Percentiles rank a stretch among this genome's conserved stretches.
phyloP scores from a whole-genome alignment of 2,113 vertebrate species.

The Arothron firmamentum region DNA sequence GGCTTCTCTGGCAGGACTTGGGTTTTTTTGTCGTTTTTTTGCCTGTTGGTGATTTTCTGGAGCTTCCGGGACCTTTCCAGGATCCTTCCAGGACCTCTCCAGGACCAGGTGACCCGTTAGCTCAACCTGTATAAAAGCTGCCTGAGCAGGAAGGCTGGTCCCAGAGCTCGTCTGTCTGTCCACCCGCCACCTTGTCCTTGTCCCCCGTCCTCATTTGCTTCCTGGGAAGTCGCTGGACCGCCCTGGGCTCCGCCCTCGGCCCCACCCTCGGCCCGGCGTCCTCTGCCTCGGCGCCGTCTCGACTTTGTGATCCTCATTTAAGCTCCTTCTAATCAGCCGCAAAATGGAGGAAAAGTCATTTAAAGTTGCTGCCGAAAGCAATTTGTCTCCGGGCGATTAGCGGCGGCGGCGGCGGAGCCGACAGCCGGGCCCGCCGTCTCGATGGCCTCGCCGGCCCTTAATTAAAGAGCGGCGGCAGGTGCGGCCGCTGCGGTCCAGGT shows the following conservation, averaged over 20 bases:
- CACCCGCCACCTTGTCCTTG: background rate
- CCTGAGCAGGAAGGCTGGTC: background rate
- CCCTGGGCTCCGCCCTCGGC: too few relatives aligned
- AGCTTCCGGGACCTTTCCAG: background rate
- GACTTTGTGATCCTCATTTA: conserved; percentile 48
- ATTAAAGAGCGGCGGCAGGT: conserved; percentile 49
- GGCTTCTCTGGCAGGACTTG: background rate
- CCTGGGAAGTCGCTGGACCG: conserved; percentile 7
- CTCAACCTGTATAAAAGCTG: too few relatives aligned
- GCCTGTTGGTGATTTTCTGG: background rate
- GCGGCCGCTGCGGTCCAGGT: conserved; percentile 25
- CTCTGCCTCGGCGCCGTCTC: conserved; percentile 10
- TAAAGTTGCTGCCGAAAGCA: conserved; percentile 39
- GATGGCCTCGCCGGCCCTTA: conserved; percentile 46
- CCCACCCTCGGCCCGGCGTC: too few relatives aligned
- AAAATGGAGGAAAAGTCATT: conserved; percentile 37
- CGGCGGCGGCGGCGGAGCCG: conserved; percentile 20
- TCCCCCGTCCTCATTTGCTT: conserved; percentile 24
- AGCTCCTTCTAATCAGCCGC: conserved; percentile 41
- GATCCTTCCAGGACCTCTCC: background rate
- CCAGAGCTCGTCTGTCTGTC: too few relatives aligned
- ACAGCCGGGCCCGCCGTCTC: conserved; percentile 21
- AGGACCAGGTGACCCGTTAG: background rate
- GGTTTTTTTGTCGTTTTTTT: background rate
- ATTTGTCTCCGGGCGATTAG: conserved; percentile 29